A percentile compares a stretch with the other conserved stretches of the same genome.
Evolutionary conservation across 2,888 invertebrate species (phyloP).

Genomic region (Tetropium fuscum): DNA sequence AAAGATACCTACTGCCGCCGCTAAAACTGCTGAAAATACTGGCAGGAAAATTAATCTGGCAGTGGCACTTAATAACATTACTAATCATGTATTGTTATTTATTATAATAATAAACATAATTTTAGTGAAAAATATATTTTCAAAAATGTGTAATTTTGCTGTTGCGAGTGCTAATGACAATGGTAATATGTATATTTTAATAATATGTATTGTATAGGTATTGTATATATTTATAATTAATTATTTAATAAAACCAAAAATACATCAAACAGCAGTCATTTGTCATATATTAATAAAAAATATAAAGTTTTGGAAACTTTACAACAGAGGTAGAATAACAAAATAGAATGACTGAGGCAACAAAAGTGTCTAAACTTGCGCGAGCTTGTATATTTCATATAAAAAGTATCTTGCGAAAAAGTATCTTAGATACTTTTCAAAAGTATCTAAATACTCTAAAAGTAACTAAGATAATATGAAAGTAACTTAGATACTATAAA

Average conservation of each 20-base stretch:
- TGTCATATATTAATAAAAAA: slow-evolving; percentile 2
- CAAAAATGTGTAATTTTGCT: not conserved
- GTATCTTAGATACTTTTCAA: too few relatives aligned
- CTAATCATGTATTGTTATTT: not conserved
- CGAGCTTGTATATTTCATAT: too few relatives aligned
- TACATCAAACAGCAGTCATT: not conserved
- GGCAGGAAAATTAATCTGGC: too few relatives aligned
- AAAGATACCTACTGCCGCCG: too few relatives aligned
- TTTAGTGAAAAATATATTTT: not conserved
- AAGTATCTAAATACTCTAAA: too few relatives aligned
- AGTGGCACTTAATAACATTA: too few relatives aligned
- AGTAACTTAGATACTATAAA: too few relatives aligned
- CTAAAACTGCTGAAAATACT: too few relatives aligned
- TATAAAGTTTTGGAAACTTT: not conserved
- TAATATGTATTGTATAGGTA: not conserved
- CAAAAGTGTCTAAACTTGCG: too few relatives aligned
- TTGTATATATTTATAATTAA: not conserved
- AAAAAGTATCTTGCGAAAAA: too few relatives aligned
- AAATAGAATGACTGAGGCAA: too few relatives aligned
- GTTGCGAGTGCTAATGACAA: not conserved
- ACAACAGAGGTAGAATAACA: not conserved
- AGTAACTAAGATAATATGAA: too few relatives aligned
- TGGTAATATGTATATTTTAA: slow-evolving; percentile 2
- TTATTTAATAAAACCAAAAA: slow-evolving; percentile 3
- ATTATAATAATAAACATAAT: not conserved